Evolutionary conservation across 2,888 invertebrate genomes (phyloP).

Genomic region (Chorisops tibialis): DNA sequence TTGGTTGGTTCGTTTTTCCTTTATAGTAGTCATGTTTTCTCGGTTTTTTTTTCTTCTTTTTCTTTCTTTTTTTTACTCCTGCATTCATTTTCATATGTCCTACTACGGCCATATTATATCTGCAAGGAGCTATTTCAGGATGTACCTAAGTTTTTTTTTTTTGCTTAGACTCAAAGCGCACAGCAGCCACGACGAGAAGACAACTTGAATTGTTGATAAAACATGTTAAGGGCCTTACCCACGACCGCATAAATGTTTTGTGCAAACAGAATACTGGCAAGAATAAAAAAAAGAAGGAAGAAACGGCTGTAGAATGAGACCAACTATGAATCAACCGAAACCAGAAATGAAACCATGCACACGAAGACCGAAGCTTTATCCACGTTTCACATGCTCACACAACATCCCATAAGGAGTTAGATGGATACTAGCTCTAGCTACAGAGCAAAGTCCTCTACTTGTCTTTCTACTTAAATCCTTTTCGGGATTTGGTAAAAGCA

Average conservation of each 20-base stretch:
- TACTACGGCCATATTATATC: background rate
- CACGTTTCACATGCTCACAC: too few relatives aligned
- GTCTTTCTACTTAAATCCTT: too few relatives aligned
- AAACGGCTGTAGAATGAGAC: background rate
- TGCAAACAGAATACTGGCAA: slow-evolving; percentile 13
- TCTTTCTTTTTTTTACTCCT: background rate
- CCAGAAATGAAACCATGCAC: background rate
- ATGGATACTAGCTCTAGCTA: too few relatives aligned
- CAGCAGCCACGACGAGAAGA: background rate
- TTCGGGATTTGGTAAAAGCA: too few relatives aligned
- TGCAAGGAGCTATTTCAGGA: too few relatives aligned
- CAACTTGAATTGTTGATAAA: slow-evolving; percentile 24
- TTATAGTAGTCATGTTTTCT: slow-evolving; percentile 4
- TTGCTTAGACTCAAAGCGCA: too few relatives aligned
- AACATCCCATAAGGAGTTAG: too few relatives aligned
- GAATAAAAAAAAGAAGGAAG: background rate
- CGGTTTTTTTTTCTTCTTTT: background rate
- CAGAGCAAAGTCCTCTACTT: too few relatives aligned
- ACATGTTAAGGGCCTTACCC: slow-evolving; percentile 24
- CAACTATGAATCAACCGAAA: background rate
- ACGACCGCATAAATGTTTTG: slow-evolving; percentile 24
- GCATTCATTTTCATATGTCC: background rate
- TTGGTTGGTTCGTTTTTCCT: slow-evolving; percentile 21
- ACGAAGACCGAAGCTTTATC: too few relatives aligned
- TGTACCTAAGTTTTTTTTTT: too few relatives aligned